phyloP scores from a whole-genome alignment of 1,140 invertebrate species.

The Saccostrea echinata region DNA sequence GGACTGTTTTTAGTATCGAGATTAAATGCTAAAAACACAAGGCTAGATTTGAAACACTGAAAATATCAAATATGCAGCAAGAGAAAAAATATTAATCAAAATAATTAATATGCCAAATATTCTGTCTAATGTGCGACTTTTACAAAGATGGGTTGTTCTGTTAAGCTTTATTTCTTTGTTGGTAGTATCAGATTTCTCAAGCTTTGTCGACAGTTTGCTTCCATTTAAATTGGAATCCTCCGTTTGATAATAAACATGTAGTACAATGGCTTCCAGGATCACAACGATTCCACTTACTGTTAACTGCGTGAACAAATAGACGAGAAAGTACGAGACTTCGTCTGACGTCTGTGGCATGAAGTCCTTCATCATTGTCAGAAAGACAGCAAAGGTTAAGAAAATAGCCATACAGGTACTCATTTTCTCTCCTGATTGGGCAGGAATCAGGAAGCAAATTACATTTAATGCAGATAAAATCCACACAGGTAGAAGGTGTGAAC shows the following conservation, averaged over 20 bases:
- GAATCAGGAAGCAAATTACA: not conserved
- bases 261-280: not conserved
- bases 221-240: not conserved
- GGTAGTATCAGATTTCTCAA: not conserved
- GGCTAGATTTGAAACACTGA: not conserved
- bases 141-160: not conserved
- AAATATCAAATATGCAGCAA: not conserved
- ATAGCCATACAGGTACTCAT: not conserved
- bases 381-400: not conserved
- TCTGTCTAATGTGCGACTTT: not conserved
- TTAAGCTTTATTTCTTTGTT: not conserved
- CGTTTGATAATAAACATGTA: not conserved
- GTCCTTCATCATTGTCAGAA: not conserved
- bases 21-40: no score
- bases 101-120: not conserved
- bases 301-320: not conserved
- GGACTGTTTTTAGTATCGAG: no score
- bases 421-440: not conserved
- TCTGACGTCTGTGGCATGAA: not conserved
- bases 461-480: not conserved
- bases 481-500: not conserved
- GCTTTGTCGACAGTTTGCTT: not conserved
- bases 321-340: not conserved
- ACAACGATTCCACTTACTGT: not conserved
- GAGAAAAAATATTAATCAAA: not conserved